A percentile compares a stretch with the other conserved stretches of the same genome.
These are phyloP conservation scores for Tachuris rubrigastra DNA, from an alignment of 2,113 vertebrate genomes.

Conservation along the genomic window DNA sequence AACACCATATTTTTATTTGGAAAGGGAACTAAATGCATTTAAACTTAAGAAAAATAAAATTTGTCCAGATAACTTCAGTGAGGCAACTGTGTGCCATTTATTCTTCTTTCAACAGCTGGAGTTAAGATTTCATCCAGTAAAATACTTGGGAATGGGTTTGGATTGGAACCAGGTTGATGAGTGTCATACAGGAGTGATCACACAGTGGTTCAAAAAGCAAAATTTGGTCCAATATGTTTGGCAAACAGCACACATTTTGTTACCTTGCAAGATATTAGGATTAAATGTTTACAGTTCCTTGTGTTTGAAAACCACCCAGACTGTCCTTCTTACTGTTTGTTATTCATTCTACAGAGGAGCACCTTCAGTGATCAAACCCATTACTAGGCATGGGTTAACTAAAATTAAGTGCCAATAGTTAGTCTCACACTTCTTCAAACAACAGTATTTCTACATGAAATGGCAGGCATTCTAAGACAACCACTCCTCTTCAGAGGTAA, in stretches of 20 bases:
- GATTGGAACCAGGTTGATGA: background rate
- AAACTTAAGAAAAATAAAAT: background rate
- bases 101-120: background rate
- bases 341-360: background rate
- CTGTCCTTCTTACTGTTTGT: background rate
- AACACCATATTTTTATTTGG: background rate
- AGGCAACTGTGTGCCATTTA: background rate
- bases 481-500: background rate
- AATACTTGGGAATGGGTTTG: background rate
- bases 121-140: background rate
- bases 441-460: background rate
- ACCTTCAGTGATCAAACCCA: background rate
- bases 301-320: background rate
- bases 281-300: background rate
- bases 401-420: background rate
- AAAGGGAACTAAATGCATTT: background rate
- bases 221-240: background rate
- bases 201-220: background rate
- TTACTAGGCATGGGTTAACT: background rate
- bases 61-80: background rate
- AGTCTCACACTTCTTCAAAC: background rate
- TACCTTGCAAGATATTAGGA: background rate
- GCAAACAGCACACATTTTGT: background rate
- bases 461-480: background rate
- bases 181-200: fast-evolving